Base-by-base conservation (phyloP, 2,888 invertebrate species). In the Drosophila anomelani region DNA sequence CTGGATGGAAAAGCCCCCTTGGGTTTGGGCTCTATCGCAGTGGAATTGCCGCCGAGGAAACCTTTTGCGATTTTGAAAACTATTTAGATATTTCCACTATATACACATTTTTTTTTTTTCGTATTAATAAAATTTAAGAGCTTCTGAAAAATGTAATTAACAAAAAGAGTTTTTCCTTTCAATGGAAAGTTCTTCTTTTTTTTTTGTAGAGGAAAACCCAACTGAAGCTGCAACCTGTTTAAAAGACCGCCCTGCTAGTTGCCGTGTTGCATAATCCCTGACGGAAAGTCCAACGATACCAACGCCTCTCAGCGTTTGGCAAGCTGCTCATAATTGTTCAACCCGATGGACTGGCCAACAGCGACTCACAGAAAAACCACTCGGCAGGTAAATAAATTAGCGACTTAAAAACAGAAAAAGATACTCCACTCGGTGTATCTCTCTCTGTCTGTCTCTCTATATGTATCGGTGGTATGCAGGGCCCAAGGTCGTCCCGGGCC, bases 321-420 rank as follows among this genome's bases (percentile, higher is more conserved):
- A 77, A 85, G 79, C 66, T 75, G 64, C 72, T 85, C 79, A 82
- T 82, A 85, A 82, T 82, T 82, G 71, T 70, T 69, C 58, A 53
- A 66, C 32, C 44, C 49, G 58, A 47, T 29, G 10, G 26, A 56
- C 44, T n/a, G 39, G 39, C 15, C 17, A 43, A 58, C 57, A 59
- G 74, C 67, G 41, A 60, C 60, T 67, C 60, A 46, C 23, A 44
- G 29, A 51, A 63, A 66, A 64, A 63, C 41, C 71, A 75, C 69
- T 72, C 76, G 56, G 29, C 78, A 81, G 70, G 62, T 81, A 85
- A 80, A 85, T 87, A 85, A 85, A 87, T 85, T 87, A 87, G 78
- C 81, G 77, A 83, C 81, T 85, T 87, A 76, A 75, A 70, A 29
- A 29, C 20, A 26, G 0, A 29, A 4, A 29, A 0, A 73, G 57